Evolutionary conservation across 2,888 invertebrate genomes (phyloP).

Genomic region (Dromius quadrimaculatus): DNA sequence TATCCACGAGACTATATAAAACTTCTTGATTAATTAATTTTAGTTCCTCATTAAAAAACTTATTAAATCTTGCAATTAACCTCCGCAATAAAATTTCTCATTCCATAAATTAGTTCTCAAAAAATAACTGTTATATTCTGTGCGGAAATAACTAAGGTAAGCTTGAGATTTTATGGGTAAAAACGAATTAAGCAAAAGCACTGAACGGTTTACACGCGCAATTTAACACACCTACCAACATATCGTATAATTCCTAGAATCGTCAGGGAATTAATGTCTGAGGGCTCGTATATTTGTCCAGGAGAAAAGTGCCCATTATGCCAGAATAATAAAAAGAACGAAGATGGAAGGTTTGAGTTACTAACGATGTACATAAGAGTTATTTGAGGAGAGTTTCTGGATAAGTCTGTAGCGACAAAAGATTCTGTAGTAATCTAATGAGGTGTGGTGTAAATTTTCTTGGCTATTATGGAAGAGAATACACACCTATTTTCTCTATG

Average conservation of each 20-base stretch:
- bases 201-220: constrained; percentile 13
- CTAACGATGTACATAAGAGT: no score
- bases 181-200: constrained; percentile 32
- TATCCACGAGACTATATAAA: constrained; percentile 1
- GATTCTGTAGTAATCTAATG: no score
- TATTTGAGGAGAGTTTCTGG: no score
- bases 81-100: neutral
- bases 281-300: no score
- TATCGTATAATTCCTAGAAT: constrained; percentile 24
- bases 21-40: neutral
- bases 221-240: constrained; percentile 31
- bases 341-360: no score
- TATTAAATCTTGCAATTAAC: constrained; percentile 1
- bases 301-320: no score
- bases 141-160: neutral
- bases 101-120: constrained; percentile 3
- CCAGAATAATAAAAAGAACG: no score
- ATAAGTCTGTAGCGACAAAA: no score
- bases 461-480: no score
- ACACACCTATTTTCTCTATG: no score
- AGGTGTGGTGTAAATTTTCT: no score
- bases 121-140: constrained; percentile 1
- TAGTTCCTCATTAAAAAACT: neutral
- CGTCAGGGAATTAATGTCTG: no score
- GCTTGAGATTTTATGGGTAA: constrained; percentile 25